Evolutionary conservation across 2,888 invertebrate species (phyloP).

Genomic region (Orthosia incerta): DNA sequence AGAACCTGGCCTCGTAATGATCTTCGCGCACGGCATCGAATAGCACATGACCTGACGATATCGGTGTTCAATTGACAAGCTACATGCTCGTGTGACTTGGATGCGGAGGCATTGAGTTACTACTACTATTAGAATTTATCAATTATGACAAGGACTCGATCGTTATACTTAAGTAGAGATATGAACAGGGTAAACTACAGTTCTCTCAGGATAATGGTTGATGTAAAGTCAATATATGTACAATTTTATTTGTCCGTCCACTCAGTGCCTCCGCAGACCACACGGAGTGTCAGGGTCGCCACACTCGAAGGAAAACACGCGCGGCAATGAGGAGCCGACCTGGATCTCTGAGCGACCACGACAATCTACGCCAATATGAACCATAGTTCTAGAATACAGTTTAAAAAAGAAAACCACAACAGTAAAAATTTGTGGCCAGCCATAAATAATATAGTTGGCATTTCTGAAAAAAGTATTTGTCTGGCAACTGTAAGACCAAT

Average conservation of each 20-base stretch:
- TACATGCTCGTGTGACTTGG: conserved; percentile 52
- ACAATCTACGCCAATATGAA: conserved; percentile 58
- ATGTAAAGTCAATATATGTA: conserved; percentile 33
- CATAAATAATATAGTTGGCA: conserved; percentile 52
- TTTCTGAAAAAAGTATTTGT: conserved; percentile 48
- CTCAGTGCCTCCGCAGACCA: conserved; percentile 63
- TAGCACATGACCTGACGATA: conserved; percentile 75
- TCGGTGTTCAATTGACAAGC: conserved; percentile 54
- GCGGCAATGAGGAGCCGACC: conserved; percentile 58
- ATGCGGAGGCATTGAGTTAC: conserved; percentile 55
- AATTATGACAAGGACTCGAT: neutral
- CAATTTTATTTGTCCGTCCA: conserved; percentile 54
- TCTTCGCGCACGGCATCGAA: conserved; percentile 99
- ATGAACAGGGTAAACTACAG: conserved; percentile 45
- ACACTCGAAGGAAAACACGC: conserved; percentile 53
- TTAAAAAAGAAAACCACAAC: conserved; percentile 25
- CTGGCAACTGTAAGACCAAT: conserved; percentile 68
- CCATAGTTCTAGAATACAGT: conserved; percentile 46
- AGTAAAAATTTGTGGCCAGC: conserved; percentile 39
- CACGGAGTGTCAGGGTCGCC: conserved; percentile 62
- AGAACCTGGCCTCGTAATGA: conserved; percentile 99
- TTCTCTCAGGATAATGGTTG: conserved; percentile 7
- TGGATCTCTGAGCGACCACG: conserved; percentile 68
- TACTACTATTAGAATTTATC: conserved; percentile 27
- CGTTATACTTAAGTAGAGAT: conserved; percentile 14